These are phyloP conservation scores for Zygothrica quintamaculata DNA, from an alignment of 2,888 invertebrate species.

Conservation along the genomic window DNA sequence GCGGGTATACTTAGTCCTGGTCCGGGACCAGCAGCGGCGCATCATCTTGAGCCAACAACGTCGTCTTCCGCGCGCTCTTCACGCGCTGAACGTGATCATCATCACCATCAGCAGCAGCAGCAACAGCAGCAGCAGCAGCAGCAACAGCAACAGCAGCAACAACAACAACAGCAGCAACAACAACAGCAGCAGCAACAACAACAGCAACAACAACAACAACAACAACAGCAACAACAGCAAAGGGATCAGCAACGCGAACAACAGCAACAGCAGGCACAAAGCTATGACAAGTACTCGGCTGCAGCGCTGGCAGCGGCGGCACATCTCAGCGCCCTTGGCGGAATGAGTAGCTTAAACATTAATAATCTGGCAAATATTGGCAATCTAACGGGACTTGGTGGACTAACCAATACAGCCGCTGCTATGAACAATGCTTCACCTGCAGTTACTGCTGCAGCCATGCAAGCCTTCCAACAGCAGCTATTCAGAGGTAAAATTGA, in stretches of 20 bases:
- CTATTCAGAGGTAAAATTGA: conserved; percentile 92
- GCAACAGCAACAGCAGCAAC: conserved; percentile 80
- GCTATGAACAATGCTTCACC: conserved; percentile 82
- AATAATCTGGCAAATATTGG: conserved; percentile 82
- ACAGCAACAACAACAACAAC: conserved; percentile 69
- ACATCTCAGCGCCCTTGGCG: conserved; percentile 82
- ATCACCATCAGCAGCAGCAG: conserved; percentile 69
- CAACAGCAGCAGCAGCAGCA: conserved; percentile 66
- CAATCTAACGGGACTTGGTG: conserved; percentile 80
- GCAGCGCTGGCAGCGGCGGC: conserved; percentile 86
- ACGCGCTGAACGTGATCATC: conserved; percentile 69
- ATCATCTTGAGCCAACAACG: conserved; percentile 68
- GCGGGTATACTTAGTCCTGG: conserved; percentile 70
- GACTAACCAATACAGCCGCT: conserved; percentile 86
- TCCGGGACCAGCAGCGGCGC: conserved; percentile 66
- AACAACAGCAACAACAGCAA: conserved; percentile 79
- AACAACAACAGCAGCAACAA: conserved; percentile 69
- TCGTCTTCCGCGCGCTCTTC: conserved; percentile 70
- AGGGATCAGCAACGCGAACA: conserved; percentile 72
- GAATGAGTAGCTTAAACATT: conserved; percentile 82
- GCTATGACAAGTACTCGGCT: conserved; percentile 84
- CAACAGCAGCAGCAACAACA: too few relatives aligned
- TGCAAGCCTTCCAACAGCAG: conserved; percentile 94
- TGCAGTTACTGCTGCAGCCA: conserved; percentile 88
- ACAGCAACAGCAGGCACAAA: conserved; percentile 81